Percentiles rank a stretch among this genome's conserved stretches.
phyloP scores from a whole-genome alignment of 2,113 vertebrate genomes.

The Rhea pennata region DNA sequence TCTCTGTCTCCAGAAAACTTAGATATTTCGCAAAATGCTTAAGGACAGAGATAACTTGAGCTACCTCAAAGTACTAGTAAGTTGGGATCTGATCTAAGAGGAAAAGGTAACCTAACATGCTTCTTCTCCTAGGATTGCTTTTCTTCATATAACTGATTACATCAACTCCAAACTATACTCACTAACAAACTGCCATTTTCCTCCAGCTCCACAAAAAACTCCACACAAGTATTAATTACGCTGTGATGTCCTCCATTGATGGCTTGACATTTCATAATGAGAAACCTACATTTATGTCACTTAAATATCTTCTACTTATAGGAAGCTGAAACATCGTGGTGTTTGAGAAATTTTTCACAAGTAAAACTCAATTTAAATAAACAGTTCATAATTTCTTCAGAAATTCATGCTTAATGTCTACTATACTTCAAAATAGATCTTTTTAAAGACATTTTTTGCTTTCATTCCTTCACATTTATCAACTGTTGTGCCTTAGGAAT shows the following conservation, averaged over 20 bases:
- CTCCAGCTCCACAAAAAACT: neutral
- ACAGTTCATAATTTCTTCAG: neutral
- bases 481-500: neutral
- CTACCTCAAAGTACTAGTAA: neutral
- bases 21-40: neutral
- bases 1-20: neutral
- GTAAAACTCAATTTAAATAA: neutral
- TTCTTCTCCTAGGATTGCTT: accelerated
- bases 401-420: neutral
- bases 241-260: neutral
- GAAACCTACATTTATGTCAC: neutral
- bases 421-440: neutral
- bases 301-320: neutral
- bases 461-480: neutral
- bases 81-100: accelerated
- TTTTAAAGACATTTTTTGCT: neutral
- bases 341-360: neutral
- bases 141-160: neutral
- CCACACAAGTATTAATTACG: neutral
- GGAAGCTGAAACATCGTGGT: neutral
- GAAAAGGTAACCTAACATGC: neutral
- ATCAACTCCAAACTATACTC: neutral
- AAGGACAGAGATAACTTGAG: neutral
- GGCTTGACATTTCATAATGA: neutral
- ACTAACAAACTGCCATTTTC: neutral